Base-by-base conservation (phyloP, 2,113 vertebrate species). In the Eolophus roseicapilla region DNA sequence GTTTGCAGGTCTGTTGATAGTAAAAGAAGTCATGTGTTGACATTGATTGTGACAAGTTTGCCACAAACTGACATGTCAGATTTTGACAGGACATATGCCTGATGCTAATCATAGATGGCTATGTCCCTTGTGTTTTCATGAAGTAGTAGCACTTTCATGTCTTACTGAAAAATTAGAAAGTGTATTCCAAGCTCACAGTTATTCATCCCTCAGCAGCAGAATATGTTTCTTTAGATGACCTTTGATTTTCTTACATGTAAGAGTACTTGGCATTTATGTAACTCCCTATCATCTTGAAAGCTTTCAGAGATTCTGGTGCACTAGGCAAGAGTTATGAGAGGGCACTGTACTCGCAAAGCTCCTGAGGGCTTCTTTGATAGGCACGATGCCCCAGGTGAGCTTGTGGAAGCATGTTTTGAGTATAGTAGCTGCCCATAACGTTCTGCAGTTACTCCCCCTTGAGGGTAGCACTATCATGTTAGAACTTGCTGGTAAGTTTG, bases 141-240 rank as follows among this genome's bases (percentile, higher is more conserved):
- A 46, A 53, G 29, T 16, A 21, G 23, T 19, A 93, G 35, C 33
- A 25, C 33, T 90, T 90, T 41, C 25, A 60, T 88, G 55, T 67
- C 35, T 44, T 47, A 31, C 33, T 83, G 4, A 74, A 91, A 94
- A 55, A 75, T 74, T 71, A 78, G 59, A 80, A 85, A 81, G 49
- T 10, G 2, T 35, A 35, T 59, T 35, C 57, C 49, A 85, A 31
- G 27, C 63, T 83, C 64, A 67, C 75, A 47, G 70, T 96, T 95
- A 68, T 88, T 94, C 90, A 67, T 67, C 39, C 68, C 33, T 90
- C 55, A 81, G 88, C 69, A 67, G 70, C 49, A 80, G 59, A 83
- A 47, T 77, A 8, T 53, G 49, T 91, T 95, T 90, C 82, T 94
- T 93, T 50, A 77, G 79, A 69, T 90, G 93, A 95, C 88, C 92